Evolutionary conservation across 2,797 vertebrate genomes (phyloP), one percentile per base, ranked within the genome.

Genomic region (Hephaestus fuliginosus): DNA sequence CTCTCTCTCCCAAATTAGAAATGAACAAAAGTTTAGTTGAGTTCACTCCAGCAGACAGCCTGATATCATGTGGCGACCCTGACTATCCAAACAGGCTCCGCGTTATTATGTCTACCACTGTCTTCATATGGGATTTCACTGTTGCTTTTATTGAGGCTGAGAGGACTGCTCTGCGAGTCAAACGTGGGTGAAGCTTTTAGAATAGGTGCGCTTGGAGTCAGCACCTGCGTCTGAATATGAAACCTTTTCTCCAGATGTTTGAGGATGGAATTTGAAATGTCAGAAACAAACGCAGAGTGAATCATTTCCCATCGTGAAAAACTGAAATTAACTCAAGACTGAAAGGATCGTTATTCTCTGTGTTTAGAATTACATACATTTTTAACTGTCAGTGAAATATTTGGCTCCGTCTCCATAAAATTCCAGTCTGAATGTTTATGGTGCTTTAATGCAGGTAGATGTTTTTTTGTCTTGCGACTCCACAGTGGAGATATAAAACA

Each of bases 11-110:
- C 78, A 73, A 93, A 92, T 94, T 90, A 92, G 88, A 93, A 89
- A 85, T 78, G 83, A 90, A 89, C 87, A 82, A 90, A 92, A 89
- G 92, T 94, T 93, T 76, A 88, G 74, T 57, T 81, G 51, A 85
- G 86, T 92, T 92, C 85, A 55, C 78, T 81, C 65, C 17, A 39
- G 70, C 85, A 88, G 89, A 84, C 80, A 17, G 56, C 67, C 78
- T 36, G 78, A 90, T 91, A 92, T 91, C 85, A 63, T 79, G 87
- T 90, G 76, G 77, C 57, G 68, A 83, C 88, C 82, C 77, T 83
- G 87, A 84, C 80, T 75, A 52, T 91, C 84, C 78, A 88, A 91
- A 90, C 89, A 90, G 64, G 61, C 84, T 67, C 58, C 0, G 43
- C 60, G 66, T 84, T 92, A 91, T 92, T 90, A 80, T 91, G 87